Evolutionary conservation across 2,888 invertebrate species (phyloP).

Genomic region (Eupithecia centaureata): DNA sequence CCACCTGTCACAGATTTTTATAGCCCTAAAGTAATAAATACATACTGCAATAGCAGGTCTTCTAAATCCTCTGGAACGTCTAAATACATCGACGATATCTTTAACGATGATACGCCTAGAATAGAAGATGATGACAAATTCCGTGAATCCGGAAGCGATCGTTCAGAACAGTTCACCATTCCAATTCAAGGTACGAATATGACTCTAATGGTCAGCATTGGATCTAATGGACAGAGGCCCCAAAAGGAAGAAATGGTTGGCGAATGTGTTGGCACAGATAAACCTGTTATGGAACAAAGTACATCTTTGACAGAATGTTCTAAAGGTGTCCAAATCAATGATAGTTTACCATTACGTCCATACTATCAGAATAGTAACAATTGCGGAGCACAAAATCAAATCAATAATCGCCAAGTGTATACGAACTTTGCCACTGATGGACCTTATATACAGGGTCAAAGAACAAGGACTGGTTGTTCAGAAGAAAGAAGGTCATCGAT

Average conservation of each 20-base stretch:
- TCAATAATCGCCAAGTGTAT: conserved; percentile 32
- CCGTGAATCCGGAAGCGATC: conserved; percentile 31
- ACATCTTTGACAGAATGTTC: conserved; percentile 62
- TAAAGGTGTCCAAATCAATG: conserved; percentile 61
- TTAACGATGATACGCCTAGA: conserved; percentile 24
- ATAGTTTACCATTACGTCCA: conserved; percentile 10
- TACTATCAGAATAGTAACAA: conserved; percentile 35
- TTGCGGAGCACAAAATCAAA: conserved; percentile 11
- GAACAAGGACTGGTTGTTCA: conserved; percentile 44
- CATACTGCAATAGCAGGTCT: conserved; percentile 22
- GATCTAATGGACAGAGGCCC: conserved; percentile 41
- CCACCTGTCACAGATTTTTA: conserved; percentile 38
- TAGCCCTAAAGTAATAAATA: conserved; percentile 16
- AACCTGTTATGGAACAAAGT: conserved; percentile 51
- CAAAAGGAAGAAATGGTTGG: conserved; percentile 29
- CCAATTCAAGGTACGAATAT: conserved; percentile 78
- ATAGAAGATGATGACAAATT: conserved; percentile 13
- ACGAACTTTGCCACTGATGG: conserved; percentile 34
- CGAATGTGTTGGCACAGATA: conserved; percentile 55
- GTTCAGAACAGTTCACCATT: conserved; percentile 60
- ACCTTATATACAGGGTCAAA: conserved; percentile 47
- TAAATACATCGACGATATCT: conserved; percentile 28
- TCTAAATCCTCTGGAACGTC: conserved; percentile 37
- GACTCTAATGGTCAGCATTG: conserved; percentile 66
- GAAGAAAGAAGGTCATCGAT: conserved; percentile 54